Evolutionary conservation across 2,797 vertebrate genomes (phyloP).

Genomic region (Clarias laeviceps): DNA sequence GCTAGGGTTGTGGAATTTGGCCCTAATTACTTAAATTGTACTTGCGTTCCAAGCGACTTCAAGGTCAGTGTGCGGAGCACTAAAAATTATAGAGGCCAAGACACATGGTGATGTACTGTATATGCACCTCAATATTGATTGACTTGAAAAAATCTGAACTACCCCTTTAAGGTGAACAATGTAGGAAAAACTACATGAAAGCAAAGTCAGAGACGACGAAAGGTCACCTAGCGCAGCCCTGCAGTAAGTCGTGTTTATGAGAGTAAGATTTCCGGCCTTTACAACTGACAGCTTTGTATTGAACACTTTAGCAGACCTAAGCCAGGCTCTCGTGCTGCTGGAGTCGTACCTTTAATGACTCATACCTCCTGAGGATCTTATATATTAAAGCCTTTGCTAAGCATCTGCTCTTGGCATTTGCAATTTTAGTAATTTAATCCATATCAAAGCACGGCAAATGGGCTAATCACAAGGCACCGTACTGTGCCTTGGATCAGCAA

Average conservation of each 20-base stretch:
- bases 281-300: background rate
- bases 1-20: no score
- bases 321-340: background rate
- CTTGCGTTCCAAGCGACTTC: no score
- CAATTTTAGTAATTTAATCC: background rate
- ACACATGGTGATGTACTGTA: no score
- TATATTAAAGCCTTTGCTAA: constrained; percentile 2
- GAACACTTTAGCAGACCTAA: background rate
- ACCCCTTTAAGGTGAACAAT: constrained; percentile 21
- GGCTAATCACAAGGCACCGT: background rate
- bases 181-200: background rate
- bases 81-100: no score
- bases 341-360: constrained; percentile 13
- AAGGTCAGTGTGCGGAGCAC: no score
- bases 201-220: background rate
- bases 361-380: constrained; percentile 11
- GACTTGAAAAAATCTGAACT: no score
- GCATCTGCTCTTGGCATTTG: background rate
- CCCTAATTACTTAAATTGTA: no score
- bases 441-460: background rate
- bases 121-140: no score
- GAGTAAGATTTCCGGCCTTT: background rate
- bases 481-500: background rate
- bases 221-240: background rate
- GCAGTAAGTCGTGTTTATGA: background rate